Evolutionary conservation across 2,888 invertebrate species (phyloP).

Genomic region (Scaptomyza flava): DNA sequence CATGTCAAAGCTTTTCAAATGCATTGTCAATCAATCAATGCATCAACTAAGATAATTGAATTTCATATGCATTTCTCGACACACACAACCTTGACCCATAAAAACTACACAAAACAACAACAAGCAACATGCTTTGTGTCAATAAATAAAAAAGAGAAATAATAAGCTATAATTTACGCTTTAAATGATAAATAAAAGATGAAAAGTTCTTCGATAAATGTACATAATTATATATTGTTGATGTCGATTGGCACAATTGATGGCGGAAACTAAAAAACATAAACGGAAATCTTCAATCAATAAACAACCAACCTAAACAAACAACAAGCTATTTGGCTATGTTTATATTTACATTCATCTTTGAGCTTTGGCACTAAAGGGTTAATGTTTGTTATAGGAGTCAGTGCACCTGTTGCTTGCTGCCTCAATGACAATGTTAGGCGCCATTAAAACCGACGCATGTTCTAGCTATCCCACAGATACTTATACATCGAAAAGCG

Average conservation of each 20-base stretch:
- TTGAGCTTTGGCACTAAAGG: background rate
- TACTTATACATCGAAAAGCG: constrained; percentile 10
- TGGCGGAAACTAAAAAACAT: background rate
- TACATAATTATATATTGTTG: no score
- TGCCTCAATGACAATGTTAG: constrained; percentile 36
- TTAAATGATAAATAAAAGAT: no score
- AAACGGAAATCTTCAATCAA: constrained; percentile 33
- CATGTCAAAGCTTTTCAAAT: background rate
- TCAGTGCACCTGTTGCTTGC: constrained; percentile 67
- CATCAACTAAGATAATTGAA: constrained; percentile 13
- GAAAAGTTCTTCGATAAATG: background rate
- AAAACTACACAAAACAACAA: background rate
- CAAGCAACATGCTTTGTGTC: background rate
- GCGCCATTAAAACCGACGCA: constrained; percentile 52
- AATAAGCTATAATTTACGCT: no score
- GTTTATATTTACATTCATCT: background rate
- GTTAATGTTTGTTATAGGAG: constrained; percentile 23
- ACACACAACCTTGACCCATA: constrained; percentile 9
- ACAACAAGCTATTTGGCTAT: background rate
- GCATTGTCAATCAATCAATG: constrained; percentile 15
- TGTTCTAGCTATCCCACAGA: constrained; percentile 24
- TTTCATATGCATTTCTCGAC: constrained; percentile 2
- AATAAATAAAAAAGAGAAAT: no score
- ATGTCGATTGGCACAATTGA: constrained; percentile 26
- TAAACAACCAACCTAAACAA: background rate